Conservation (phyloP, 2,113 vertebrate genomes). For the Eurypyga helias region DNA sequence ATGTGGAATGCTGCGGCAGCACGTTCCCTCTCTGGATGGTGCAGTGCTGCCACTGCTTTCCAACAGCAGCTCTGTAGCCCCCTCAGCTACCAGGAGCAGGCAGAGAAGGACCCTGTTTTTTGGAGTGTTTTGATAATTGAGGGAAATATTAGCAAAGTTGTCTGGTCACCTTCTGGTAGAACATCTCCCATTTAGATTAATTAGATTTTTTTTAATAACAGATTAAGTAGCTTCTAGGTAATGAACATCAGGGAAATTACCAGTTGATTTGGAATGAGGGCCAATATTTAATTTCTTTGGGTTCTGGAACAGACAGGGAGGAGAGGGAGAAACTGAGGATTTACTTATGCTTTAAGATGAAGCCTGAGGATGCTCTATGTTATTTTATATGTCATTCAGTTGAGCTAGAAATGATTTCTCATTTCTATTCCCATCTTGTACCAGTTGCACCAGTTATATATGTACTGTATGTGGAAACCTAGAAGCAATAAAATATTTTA, state of each 20-base stretch:
- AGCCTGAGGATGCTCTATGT: not conserved
- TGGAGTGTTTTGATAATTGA: not conserved
- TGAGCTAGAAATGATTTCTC: not conserved
- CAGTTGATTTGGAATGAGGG: not conserved
- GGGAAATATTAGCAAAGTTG: not conserved
- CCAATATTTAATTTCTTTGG: not conserved
- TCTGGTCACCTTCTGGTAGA: not conserved
- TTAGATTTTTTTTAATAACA: not conserved
- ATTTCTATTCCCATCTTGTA: not conserved
- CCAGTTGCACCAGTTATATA: not conserved
- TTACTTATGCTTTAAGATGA: not conserved
- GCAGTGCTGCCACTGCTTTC: not conserved
- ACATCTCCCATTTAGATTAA: not conserved
- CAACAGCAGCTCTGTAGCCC: not conserved
- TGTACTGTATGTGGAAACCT: not conserved
- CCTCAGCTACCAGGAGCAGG: not conserved
- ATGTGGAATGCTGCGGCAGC: not conserved
- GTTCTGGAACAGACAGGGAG: not conserved
- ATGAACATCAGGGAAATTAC: not conserved
- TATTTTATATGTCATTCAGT: not conserved
- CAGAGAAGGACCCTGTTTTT: not conserved
- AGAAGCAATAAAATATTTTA: constrained; percentile 49
- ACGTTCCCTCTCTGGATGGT: not conserved
- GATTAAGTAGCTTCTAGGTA: not conserved
- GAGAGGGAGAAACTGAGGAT: not conserved